These are phyloP conservation scores for Oceanodroma tethys DNA, from an alignment of 2,113 vertebrate genomes.

Conservation along the genomic window DNA sequence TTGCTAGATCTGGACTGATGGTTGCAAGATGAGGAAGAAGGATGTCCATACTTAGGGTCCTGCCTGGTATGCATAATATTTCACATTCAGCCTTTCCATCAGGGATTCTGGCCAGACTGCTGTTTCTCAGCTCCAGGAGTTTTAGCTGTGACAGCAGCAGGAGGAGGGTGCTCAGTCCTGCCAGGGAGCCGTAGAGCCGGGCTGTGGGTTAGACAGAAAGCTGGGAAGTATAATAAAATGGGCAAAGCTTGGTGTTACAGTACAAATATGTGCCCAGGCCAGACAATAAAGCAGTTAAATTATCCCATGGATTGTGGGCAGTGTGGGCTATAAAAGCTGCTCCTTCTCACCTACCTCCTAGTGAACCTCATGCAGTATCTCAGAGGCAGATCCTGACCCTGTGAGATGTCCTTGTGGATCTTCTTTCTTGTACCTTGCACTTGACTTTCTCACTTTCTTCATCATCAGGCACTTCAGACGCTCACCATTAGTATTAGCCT, in stretches of 20 bases:
- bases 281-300: not conserved
- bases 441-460: not conserved
- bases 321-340: not conserved
- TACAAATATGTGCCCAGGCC: not conserved
- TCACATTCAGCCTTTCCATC: not conserved
- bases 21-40: not conserved
- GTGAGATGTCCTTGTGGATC: not conserved
- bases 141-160: not conserved
- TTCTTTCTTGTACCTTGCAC: not conserved
- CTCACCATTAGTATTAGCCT: not conserved
- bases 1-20: not conserved
- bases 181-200: not conserved
- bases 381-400: not conserved
- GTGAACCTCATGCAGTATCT: rapidly evolving
- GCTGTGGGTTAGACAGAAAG: not conserved
- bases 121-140: not conserved
- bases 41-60: not conserved
- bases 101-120: not conserved
- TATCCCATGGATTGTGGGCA: not conserved
- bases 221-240: not conserved
- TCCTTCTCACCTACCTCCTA: not conserved
- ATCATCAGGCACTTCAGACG: not conserved
- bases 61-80: not conserved
- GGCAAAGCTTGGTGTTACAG: not conserved
- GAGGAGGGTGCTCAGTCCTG: not conserved